Evolutionary conservation across 2,888 invertebrate genomes (phyloP).

Genomic region (Penaeus monodon): DNA sequence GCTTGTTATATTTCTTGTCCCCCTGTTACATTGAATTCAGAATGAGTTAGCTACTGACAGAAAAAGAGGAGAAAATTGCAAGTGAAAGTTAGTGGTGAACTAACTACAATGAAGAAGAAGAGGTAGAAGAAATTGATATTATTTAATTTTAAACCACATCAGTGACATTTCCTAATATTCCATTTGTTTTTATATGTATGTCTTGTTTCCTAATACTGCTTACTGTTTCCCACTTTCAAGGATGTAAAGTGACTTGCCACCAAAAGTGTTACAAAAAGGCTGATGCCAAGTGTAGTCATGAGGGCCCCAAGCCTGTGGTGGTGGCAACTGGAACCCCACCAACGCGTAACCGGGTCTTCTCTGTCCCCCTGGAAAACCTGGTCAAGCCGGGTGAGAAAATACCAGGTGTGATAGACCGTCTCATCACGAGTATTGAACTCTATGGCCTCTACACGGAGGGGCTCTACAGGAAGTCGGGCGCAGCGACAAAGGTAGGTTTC

Average conservation of each 20-base stretch:
- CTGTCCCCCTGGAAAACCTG: slow-evolving; percentile 82
- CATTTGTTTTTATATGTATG: slow-evolving; percentile 71
- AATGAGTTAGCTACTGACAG: too few species aligned
- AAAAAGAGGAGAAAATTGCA: too few species aligned
- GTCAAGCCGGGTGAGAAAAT: slow-evolving; percentile 74
- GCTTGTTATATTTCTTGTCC: too few species aligned
- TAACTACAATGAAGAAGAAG: too few species aligned
- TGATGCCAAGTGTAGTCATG: slow-evolving; percentile 71
- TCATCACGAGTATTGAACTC: slow-evolving; percentile 91
- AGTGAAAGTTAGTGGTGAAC: too few species aligned
- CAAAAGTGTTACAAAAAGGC: slow-evolving; percentile 91
- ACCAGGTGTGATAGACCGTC: slow-evolving; percentile 87
- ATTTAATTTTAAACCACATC: too few species aligned
- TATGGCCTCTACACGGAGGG: slow-evolving; percentile 93
- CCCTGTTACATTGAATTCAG: too few species aligned
- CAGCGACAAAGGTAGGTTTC: slow-evolving; percentile 67
- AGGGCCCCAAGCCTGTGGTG: slow-evolving; percentile 61
- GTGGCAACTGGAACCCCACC: slow-evolving; percentile 55
- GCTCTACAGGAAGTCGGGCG: slow-evolving; percentile 88
- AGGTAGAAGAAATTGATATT: too few species aligned
- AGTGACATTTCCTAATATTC: too few species aligned
- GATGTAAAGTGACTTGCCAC: slow-evolving; percentile 92
- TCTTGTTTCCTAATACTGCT: too few species aligned
- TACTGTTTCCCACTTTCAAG: slow-evolving; percentile 67
- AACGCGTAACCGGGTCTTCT: slow-evolving; percentile 77